A percentile compares a stretch with the other conserved stretches of the same genome.
phyloP scores from a whole-genome alignment of 1,140 invertebrate genomes.

The Spodoptera frugiperda region DNA sequence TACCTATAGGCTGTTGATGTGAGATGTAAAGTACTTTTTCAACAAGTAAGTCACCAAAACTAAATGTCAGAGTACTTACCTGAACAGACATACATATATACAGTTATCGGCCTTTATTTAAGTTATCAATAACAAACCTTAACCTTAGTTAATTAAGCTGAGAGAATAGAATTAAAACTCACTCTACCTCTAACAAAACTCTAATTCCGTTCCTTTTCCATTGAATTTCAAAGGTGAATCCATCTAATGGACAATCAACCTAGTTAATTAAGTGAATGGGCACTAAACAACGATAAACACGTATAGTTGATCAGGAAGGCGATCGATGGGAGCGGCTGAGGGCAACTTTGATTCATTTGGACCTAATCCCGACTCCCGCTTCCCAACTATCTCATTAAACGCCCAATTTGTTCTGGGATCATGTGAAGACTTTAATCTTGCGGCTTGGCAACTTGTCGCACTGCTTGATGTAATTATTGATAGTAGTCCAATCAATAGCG shows the following conservation, averaged over 20 bases:
- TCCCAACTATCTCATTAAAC: conserved; percentile 77
- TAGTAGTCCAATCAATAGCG: not conserved
- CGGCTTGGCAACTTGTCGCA: conserved; percentile 56
- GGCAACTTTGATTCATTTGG: conserved; percentile 78
- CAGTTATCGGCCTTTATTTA: no score
- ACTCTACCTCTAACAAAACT: no score
- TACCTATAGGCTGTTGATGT: no score
- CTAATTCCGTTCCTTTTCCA: not conserved
- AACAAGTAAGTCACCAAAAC: no score
- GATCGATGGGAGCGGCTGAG: conserved; percentile 53
- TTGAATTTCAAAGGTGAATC: conserved; percentile 31
- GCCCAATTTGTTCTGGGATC: conserved; percentile 79
- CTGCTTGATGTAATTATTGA: conserved; percentile 11
- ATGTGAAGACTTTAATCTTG: conserved; percentile 76
- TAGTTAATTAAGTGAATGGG: conserved; percentile 32
- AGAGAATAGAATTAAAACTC: no score
- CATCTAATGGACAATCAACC: conserved; percentile 31
- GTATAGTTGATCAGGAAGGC: conserved; percentile 40
- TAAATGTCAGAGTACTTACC: no score
- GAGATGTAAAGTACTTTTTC: no score
- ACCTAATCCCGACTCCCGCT: conserved; percentile 68
- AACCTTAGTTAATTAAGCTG: no score
- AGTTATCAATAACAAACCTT: no score
- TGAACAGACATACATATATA: no score
- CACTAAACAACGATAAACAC: conserved; percentile 42